Evolutionary conservation across 2,888 invertebrate genomes (phyloP), one percentile per base, ranked within the genome.

Genomic region (Helleia helle): DNA sequence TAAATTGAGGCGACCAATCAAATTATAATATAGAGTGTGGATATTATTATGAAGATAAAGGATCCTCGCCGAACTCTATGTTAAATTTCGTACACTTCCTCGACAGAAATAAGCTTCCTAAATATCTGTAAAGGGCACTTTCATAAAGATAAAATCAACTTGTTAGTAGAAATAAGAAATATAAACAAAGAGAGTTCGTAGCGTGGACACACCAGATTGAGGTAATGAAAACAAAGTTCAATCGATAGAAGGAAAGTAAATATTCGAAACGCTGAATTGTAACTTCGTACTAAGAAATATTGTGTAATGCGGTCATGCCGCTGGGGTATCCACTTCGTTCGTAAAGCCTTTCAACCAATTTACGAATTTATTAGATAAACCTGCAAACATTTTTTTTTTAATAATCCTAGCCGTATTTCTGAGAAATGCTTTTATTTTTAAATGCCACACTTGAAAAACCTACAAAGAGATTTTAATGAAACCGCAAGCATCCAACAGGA

Each of bases 1-100:
- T 48, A 61, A 63, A 64, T 65, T 63, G 62, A 64, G 56, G 61
- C 64, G 62, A 65, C 69, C 68, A 65, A 70, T 68, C 62, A 62
- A 58, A 46, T 41, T 52, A 44, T 44, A 52, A 44, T 38, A 36
- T 26, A 27, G 27, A 27, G 22, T 22, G 5, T 8, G 22, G 22
- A 44, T 44, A 45, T 46, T 42, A 43, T 44, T 42, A 17, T 12
- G 7, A 25, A 26, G n/a, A 26, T 4, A 11, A 28, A 11, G 18
- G 18, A 3, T 8, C 28, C 28, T 14, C 1, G 9, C 15, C 1
- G 9, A 30, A 15, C 14, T 17, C 26, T 1, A 17, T 31, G 31
- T 9, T 22, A 22, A 8, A 5, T 31, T 31, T 17, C 9, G 18
- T 31, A 2, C 9, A 31, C 12, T 11, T 18, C 8, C 18, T 11